Base-by-base conservation (phyloP, 2,797 vertebrate species). In the Sebastes itinus region DNA sequence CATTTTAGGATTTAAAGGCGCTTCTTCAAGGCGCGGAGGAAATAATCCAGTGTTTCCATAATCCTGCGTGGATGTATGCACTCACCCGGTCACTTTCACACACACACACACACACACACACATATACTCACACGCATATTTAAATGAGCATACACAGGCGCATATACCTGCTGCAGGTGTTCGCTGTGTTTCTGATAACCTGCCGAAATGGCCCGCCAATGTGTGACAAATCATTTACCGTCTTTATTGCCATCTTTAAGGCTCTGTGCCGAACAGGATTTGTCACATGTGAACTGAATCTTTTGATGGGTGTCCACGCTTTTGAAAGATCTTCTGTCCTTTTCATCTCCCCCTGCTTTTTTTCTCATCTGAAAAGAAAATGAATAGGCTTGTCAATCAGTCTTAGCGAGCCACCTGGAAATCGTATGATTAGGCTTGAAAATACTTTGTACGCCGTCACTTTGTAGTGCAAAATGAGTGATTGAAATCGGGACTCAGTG, bases 11-110 rank as follows among this genome's bases (percentile, higher is more conserved):
- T 85, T 92, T 87, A 81, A 78, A 88, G 52, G 58, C 72, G 77
- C 72, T 88, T 80, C 85, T 83, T 82, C 66, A 56, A 89, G 78
- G 49, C 33, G 11, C 11, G 0, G 35, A 81, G 76, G 72, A 84
- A 87, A 89, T 93, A 92, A 94, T 93, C 92, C 91, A 89, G 70
- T 86, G 81, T 89, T 92, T 87, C 83, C 35, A 62, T 93, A 92
- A 94, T 94, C 92, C 90, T 88, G 74, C 22, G 28, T 80, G 75
- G 82, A 88, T 83, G 84, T 76, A 72, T 46, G 77, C 82, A 42
- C 54, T 87, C 72, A 60, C 12, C 11, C 58, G 46, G 68, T 79
- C 81, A 81, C 71, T 81, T 65, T 62, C 66, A 28, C n/a, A 61
- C 61, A 56, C 63, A 30, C 54, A 54, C 20, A 54, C 68, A 70